Conservation (phyloP, 2,113 vertebrate species). For the Ictalurus furcatus region DNA sequence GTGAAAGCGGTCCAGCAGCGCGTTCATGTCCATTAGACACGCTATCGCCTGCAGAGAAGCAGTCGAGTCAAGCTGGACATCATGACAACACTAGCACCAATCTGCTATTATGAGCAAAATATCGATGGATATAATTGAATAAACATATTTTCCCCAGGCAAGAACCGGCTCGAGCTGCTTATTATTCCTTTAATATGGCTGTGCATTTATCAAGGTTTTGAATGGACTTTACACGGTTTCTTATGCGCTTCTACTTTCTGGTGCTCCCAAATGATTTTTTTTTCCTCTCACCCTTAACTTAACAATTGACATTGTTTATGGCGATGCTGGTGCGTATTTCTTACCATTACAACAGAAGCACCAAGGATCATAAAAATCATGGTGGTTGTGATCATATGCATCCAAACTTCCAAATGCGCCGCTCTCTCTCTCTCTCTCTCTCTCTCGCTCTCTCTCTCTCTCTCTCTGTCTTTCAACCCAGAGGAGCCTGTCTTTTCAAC, state of each 20-base stretch:
- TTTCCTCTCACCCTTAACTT: neutral
- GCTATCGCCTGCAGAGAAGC: slow-evolving; percentile 98
- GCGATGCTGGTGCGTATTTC: slow-evolving; percentile 55
- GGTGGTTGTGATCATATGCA: slow-evolving; percentile 98
- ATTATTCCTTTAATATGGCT: slow-evolving; percentile 21
- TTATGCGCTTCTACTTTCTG: slow-evolving; percentile 16
- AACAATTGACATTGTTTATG: neutral
- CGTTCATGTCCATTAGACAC: slow-evolving; percentile 99
- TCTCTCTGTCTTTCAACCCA: slow-evolving; percentile 67
- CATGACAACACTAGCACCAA: slow-evolving; percentile 74
- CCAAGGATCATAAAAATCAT: slow-evolving; percentile 99
- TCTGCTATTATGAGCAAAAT: slow-evolving; percentile 40
- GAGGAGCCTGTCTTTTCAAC: slow-evolving; percentile 69
- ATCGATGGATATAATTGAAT: slow-evolving; percentile 2
- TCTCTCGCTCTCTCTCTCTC: slow-evolving; percentile 58
- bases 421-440: slow-evolving; percentile 62
- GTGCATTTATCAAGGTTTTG: slow-evolving; percentile 10
- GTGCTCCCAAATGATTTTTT: neutral
- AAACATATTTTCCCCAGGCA: neutral
- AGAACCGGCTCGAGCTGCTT: neutral
- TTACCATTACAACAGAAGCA: slow-evolving; percentile 98
- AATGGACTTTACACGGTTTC: slow-evolving; percentile 36
- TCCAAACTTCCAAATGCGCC: slow-evolving; percentile 79
- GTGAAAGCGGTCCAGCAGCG: slow-evolving; percentile 99
- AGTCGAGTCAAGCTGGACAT: slow-evolving; percentile 85